phyloP scores from a whole-genome alignment of 2,888 invertebrate species.

The Parochlus steinenii region DNA sequence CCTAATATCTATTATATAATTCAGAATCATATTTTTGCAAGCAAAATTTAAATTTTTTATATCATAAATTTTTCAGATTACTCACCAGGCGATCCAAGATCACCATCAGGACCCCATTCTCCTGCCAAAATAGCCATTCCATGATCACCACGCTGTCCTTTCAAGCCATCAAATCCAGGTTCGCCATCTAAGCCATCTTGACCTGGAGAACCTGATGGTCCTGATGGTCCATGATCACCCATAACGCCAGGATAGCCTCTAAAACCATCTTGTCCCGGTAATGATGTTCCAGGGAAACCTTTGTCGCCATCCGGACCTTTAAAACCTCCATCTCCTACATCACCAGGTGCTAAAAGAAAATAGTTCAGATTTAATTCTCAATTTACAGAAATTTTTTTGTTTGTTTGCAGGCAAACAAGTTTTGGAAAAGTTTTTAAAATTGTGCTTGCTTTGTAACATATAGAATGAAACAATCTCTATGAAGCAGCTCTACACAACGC shows the following conservation, averaged over 20 bases:
- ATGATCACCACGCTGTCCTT: constrained; percentile 31
- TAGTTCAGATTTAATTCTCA: too few species aligned
- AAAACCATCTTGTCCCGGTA: constrained; percentile 38
- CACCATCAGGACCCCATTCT: constrained; percentile 28
- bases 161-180: constrained; percentile 26
- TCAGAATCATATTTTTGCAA: too few species aligned
- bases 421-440: too few species aligned
- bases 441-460: too few species aligned
- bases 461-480: too few species aligned
- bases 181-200: constrained; percentile 28
- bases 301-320: constrained; percentile 13
- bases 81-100: constrained; percentile 37
- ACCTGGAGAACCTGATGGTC: constrained; percentile 40
- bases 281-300: constrained; percentile 33
- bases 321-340: constrained; percentile 15
- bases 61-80: constrained; percentile 30
- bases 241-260: constrained; percentile 50
- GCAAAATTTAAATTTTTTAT: constrained; percentile 29
- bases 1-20: too few species aligned
- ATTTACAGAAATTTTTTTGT: too few species aligned
- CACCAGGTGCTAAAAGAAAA: constrained; percentile 20
- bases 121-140: constrained; percentile 26
- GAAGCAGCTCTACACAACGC: too few species aligned
- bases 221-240: constrained; percentile 46
- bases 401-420: too few species aligned